Base-by-base conservation (phyloP, 37 sponge, comb jelly and placozoan species). In the Oscarella lobularis region DNA sequence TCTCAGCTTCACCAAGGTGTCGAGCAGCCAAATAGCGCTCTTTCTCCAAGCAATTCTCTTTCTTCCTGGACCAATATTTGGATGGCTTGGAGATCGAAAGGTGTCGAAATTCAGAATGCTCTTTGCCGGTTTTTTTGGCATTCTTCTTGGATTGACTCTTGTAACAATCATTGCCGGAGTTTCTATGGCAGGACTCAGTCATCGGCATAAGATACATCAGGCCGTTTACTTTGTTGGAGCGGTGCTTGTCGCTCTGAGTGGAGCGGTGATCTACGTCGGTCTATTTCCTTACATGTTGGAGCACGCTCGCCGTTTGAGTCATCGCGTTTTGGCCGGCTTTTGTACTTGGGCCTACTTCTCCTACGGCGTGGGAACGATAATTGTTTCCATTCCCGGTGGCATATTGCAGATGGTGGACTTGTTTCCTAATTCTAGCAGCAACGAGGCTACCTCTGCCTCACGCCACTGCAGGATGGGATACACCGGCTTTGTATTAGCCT, bases 251-350 rank as follows among this genome's bases (percentile, higher is more conserved):
- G 60, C 20, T 27, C 60, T 48, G 60, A 27, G 60, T 48, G 60
- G 14, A 48, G 9, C 60, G 20, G 60, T 20, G 20, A 20, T 48
- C 60, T 27, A 20, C 9, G 60, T 20, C 14, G 20, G 14, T 48
- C 60, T 48, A 20, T 48, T 48, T 9, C 60, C 60, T 48, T 48
- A 48, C 60, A 48, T 48, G 60, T 48, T 48, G 60, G 60, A 48
- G 60, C 60, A 48, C n/a, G n/a, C n/a, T n/a, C n/a, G n/a, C n/a
- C n/a, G n/a, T n/a, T n/a, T n/a, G n/a, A n/a, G n/a, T n/a, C n/a
- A n/a, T n/a, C n/a, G n/a, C n/a, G n/a, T n/a, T n/a, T n/a, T n/a
- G n/a, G n/a, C n/a, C n/a, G n/a, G n/a, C n/a, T n/a, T n/a, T n/a
- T n/a, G n/a, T n/a, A n/a, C n/a, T n/a, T n/a, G n/a, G n/a, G n/a